Conservation (phyloP, 2,797 vertebrate genomes). For the Momotus momota region DNA sequence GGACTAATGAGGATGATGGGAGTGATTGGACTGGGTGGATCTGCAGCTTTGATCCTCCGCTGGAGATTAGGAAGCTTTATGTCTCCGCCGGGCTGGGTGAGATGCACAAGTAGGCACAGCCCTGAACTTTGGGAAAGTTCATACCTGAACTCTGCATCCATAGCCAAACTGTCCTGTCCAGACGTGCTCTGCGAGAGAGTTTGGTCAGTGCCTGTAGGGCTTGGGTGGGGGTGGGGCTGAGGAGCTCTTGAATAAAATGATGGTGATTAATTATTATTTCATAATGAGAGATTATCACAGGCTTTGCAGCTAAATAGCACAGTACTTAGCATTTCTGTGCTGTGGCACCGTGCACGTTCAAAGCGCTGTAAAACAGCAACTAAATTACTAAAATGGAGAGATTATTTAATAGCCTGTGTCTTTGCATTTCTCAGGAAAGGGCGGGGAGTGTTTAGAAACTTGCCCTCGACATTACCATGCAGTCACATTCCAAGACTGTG, state of each 20-base stretch:
- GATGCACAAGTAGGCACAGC: background rate
- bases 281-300: conserved; percentile 70
- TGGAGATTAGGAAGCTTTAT: conserved; percentile 22
- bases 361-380: conserved; percentile 60
- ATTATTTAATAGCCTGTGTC: conserved; percentile 77
- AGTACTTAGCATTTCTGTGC: conserved; percentile 47
- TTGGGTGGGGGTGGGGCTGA: conserved; percentile 15
- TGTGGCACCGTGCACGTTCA: conserved; percentile 23
- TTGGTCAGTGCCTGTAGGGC: conserved; percentile 49
- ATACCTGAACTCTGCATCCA: conserved; percentile 19
- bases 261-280: conserved; percentile 73
- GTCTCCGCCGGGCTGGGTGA: background rate
- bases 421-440: conserved; percentile 85
- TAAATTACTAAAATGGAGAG: conserved; percentile 77
- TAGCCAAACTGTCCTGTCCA: conserved; percentile 36
- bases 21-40: conserved; percentile 28
- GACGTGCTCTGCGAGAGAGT: background rate
- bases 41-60: conserved; percentile 38
- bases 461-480: conserved; percentile 3
- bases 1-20: background rate
- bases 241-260: conserved; percentile 47
- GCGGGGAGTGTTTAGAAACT: conserved; percentile 77
- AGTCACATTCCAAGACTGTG: conserved; percentile 58
- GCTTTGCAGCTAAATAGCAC: conserved; percentile 65
- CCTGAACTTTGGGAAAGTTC: conserved; percentile 62